Evolutionary conservation across 2,113 vertebrate genomes (phyloP), one percentile per base, ranked within the genome.

Genomic region (Psilopogon haemacephalus): DNA sequence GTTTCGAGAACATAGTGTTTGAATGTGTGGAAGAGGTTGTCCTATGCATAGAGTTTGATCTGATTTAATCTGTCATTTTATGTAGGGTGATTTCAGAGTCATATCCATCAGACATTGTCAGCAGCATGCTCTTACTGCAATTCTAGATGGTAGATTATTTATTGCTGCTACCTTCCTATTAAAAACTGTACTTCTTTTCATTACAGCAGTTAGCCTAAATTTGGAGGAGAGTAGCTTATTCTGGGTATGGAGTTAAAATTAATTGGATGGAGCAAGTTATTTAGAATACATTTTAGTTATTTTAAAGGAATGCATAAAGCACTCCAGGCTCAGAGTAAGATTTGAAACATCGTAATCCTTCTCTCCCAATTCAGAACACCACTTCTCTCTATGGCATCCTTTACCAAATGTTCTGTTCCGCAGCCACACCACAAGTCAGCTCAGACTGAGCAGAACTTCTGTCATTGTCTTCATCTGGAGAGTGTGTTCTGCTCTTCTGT

Each of bases 71-170:
- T 86, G 24, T 77, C 35, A 32, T 85, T 1, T 70, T 70, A 63
- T 15, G 30, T 91, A 60, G 79, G 54, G 68, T 74, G 69, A 64
- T 84, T 93, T 90, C 76, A 63, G 60, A 74, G 56, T 44, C 56
- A 60, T 91, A 93, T 48, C 62, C 32, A 9, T 86, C 60, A 17
- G 54, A 74, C 63, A 69, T 6, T 75, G 56, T 56, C 54, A 86
- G 35, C 54, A 79, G 38, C 0, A 1, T 84, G 59, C 44, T 69
- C 15, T 84, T 86, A 48, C 9, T 84, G 28, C 38, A 63, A 37
- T 69, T 82, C 21, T 84, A 86, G 67, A 55, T 55, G 35, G 15
- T 63, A 50, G 35, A 24, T 80, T 80, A 64, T 90, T 93, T 94
- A 65, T 65, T 72, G 50, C 54, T 84, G 13, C 40, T 84, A 33